phyloP scores from a whole-genome alignment of 2,888 invertebrate genomes.

The Tetramorium bicarinatum region DNA sequence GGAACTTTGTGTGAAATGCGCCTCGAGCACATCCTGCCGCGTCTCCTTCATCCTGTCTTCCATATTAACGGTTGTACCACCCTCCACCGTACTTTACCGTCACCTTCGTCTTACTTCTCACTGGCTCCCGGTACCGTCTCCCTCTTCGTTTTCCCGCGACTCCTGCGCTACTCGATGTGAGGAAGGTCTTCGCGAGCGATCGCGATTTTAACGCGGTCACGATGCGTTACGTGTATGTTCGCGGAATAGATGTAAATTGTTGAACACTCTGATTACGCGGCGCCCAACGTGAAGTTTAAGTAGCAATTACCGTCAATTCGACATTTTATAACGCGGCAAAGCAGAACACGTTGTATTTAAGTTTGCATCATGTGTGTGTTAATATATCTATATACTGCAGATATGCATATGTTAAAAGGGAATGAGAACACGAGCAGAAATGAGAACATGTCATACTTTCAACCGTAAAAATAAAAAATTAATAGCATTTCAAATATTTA shows the following conservation, averaged over 20 bases:
- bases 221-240: neutral
- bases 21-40: constrained; percentile 80
- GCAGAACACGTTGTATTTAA: neutral
- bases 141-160: constrained; percentile 24
- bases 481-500: neutral
- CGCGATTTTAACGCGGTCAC: constrained; percentile 46
- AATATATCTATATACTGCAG: constrained; percentile 19
- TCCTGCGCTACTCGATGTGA: constrained; percentile 19
- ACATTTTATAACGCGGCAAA: constrained; percentile 25
- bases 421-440: neutral
- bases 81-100: constrained; percentile 69
- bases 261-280: constrained; percentile 18
- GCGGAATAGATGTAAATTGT: constrained; percentile 46
- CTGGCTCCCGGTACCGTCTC: constrained; percentile 8
- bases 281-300: constrained; percentile 34
- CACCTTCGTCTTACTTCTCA: constrained; percentile 43
- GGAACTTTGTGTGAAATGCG: constrained; percentile 82
- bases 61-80: constrained; percentile 80
- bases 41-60: constrained; percentile 79
- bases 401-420: neutral
- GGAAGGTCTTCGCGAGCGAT: constrained; percentile 39
- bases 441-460: too few relatives aligned
- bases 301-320: constrained; percentile 53
- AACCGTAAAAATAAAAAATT: neutral
- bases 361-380: neutral